phyloP scores from a whole-genome alignment of 2,797 vertebrate species.

The Vireo griseus region DNA sequence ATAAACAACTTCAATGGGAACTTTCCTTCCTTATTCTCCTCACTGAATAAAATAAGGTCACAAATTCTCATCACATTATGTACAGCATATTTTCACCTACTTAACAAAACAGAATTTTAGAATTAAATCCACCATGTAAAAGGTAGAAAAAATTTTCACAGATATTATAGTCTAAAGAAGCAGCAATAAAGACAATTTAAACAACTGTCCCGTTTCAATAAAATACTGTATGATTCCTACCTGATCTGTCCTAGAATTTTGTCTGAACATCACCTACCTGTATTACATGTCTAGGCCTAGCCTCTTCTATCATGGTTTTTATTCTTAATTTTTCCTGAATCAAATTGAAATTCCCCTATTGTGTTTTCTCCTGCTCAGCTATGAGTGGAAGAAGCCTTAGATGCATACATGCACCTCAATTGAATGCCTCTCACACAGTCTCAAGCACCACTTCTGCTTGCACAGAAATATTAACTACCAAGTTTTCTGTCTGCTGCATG shows the following conservation, averaged over 20 bases:
- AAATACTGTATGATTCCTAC: background rate
- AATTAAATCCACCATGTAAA: background rate
- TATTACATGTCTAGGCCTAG: background rate
- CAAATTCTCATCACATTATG: background rate
- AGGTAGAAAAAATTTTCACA: background rate
- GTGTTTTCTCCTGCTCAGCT: background rate
- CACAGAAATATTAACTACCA: background rate
- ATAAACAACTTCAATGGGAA: background rate
- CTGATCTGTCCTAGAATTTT: background rate
- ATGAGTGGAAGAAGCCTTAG: background rate
- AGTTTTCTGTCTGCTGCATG: background rate
- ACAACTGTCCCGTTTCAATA: background rate
- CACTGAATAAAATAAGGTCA: background rate
- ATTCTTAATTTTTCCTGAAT: background rate
- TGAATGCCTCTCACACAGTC: background rate
- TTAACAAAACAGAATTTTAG: background rate
- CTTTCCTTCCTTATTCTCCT: background rate
- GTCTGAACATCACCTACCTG: background rate
- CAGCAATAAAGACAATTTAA: background rate
- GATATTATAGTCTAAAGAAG: background rate
- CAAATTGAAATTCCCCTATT: background rate
- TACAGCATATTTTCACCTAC: background rate
- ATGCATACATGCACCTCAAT: background rate
- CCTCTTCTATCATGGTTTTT: background rate
- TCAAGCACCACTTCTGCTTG: background rate